Conservation (phyloP, 1,140 invertebrate species). For the Heliothis virescens region DNA sequence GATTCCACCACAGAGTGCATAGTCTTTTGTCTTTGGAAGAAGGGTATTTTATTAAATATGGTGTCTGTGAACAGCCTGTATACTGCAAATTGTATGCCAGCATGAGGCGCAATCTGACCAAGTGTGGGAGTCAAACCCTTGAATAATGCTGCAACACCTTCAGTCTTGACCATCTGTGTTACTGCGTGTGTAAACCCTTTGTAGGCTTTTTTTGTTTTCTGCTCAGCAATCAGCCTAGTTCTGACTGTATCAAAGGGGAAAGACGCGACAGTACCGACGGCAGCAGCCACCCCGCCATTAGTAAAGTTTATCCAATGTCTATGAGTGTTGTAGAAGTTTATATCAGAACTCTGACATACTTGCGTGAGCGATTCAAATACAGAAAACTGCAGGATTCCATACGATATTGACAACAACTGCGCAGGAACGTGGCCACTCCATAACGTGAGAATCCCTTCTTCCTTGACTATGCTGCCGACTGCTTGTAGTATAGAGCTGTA, state of each 20-base stretch:
- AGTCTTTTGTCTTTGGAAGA: conserved; percentile 68
- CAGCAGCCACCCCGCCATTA: conserved; percentile 92
- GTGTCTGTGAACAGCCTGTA: conserved; percentile 87
- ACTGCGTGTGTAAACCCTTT: conserved; percentile 89
- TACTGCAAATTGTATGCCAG: conserved; percentile 95
- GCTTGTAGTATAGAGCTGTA: conserved; percentile 95
- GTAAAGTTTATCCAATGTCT: conserved; percentile 90
- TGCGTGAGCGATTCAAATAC: conserved; percentile 87
- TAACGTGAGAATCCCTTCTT: conserved; percentile 94
- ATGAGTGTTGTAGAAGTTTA: conserved; percentile 78
- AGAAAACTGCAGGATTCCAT: conserved; percentile 94
- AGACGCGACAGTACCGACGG: conserved; percentile 92
- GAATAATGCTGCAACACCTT: conserved; percentile 92
- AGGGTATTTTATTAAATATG: conserved; percentile 68
- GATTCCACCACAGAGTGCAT: conserved; percentile 64
- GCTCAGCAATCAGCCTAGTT: conserved; percentile 97
- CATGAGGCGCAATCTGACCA: conserved; percentile 94
- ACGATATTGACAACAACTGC: conserved; percentile 95
- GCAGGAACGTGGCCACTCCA: conserved; percentile 99
- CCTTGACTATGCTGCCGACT: conserved; percentile 90
- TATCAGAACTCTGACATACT: conserved; percentile 75
- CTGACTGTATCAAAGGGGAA: conserved; percentile 98
- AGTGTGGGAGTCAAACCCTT: conserved; percentile 94
- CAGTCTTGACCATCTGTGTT: conserved; percentile 88
- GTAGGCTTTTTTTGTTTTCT: conserved; percentile 92